Conservation (phyloP, 2,888 invertebrate species). For the Drosophila hamatofila region DNA sequence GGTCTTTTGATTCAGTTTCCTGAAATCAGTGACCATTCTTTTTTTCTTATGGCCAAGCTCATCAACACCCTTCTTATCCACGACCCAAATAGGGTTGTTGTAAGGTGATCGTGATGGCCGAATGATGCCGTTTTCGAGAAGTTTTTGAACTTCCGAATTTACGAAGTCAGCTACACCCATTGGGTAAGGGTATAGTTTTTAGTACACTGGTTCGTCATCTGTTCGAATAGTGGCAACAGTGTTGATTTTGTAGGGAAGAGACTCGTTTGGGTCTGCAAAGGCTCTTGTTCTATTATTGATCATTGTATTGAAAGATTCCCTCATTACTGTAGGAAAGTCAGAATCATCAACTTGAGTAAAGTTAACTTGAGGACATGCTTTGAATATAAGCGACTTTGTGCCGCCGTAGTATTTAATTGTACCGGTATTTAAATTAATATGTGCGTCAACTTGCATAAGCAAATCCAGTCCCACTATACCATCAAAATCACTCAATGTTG, state of each 20-base stretch:
- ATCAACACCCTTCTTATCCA: neutral
- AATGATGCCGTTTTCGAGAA: neutral
- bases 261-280: neutral
- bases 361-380: neutral
- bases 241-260: too few relatives aligned
- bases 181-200: neutral
- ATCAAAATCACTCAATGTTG: neutral
- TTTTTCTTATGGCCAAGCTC: too few relatives aligned
- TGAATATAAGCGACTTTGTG: neutral
- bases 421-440: neutral
- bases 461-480: neutral
- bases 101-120: conserved; percentile 2
- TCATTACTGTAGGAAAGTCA: neutral
- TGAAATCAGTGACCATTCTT: too few relatives aligned
- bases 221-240: neutral
- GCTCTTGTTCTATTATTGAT: neutral
- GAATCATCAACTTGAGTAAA: too few relatives aligned
- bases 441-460: neutral
- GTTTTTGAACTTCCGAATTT: neutral
- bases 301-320: neutral
- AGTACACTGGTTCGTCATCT: neutral
- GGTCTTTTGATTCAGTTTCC: too few relatives aligned
- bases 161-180: neutral
- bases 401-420: neutral
- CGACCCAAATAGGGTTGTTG: neutral